phyloP scores from a whole-genome alignment of 1,140 invertebrate genomes.

The Ridgeia piscesae region DNA sequence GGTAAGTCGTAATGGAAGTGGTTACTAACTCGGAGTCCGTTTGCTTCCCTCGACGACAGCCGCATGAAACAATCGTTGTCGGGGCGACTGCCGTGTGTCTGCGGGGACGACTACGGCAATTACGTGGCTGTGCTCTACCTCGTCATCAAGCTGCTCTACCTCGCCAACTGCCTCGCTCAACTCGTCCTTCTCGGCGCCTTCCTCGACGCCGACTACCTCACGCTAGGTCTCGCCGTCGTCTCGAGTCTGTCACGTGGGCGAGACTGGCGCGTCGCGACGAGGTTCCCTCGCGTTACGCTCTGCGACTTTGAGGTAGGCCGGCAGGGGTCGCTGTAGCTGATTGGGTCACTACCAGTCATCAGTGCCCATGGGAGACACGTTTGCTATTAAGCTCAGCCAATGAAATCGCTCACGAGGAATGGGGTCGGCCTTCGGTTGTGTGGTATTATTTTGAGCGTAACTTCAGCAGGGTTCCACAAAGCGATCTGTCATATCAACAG shows the following conservation, averaged over 20 bases:
- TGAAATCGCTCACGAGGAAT: no score
- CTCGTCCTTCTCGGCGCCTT: constrained; percentile 55
- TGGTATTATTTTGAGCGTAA: no score
- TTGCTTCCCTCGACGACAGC: no score
- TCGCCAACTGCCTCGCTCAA: constrained; percentile 44
- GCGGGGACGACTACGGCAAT: constrained; percentile 49
- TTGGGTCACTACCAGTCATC: no score
- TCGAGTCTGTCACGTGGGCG: constrained; percentile 36
- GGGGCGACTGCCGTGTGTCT: background rate
- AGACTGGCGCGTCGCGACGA: constrained; percentile 26
- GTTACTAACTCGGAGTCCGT: no score
- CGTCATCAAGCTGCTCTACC: constrained; percentile 61
- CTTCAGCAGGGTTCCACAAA: no score
- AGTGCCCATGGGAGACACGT: no score
- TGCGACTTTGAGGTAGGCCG: constrained; percentile 24
- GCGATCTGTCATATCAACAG: no score
- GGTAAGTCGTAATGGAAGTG: no score
- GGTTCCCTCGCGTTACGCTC: constrained; percentile 22
- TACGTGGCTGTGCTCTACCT: constrained; percentile 60
- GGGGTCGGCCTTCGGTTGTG: no score
- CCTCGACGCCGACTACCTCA: constrained; percentile 46
- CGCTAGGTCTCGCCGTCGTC: constrained; percentile 49
- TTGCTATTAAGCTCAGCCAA: no score
- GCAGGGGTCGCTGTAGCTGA: no score
- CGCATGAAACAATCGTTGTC: constrained; percentile 7